Conservation (phyloP, 2,113 vertebrate species). For the Thymallus thymallus region DNA sequence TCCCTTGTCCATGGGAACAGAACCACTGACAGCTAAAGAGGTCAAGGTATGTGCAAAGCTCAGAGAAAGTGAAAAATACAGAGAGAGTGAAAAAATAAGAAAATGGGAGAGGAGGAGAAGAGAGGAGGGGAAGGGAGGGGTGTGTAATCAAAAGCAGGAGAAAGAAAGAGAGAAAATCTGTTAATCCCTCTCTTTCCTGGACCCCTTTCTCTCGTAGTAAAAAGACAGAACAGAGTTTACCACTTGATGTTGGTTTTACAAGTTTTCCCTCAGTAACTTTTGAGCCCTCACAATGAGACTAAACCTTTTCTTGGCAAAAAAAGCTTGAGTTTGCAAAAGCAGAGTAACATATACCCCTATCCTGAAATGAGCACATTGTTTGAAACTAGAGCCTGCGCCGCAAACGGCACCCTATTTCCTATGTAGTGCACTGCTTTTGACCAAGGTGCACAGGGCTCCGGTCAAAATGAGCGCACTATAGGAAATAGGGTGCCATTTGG, state of each 20-base stretch:
- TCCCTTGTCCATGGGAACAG: slow-evolving; percentile 39
- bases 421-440: no score
- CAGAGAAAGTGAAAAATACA: slow-evolving; percentile 24
- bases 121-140: slow-evolving; percentile 1
- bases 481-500: no score
- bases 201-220: slow-evolving; percentile 59
- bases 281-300: slow-evolving; percentile 31
- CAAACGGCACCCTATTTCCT: no score
- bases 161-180: slow-evolving; percentile 23
- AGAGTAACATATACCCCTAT: slow-evolving; percentile 26
- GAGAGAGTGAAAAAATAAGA: neutral
- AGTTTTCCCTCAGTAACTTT: slow-evolving; percentile 51
- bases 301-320: slow-evolving; percentile 50
- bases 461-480: no score
- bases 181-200: slow-evolving; percentile 57
- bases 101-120: neutral
- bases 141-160: slow-evolving; percentile 67
- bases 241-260: slow-evolving; percentile 48
- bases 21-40: slow-evolving; percentile 54
- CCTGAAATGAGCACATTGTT: slow-evolving; percentile 64
- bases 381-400: slow-evolving; percentile 31
- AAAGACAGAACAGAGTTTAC: slow-evolving; percentile 60
- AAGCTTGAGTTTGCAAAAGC: slow-evolving; percentile 35
- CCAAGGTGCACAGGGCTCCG: no score
- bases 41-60: slow-evolving; percentile 57